These are phyloP conservation scores for Frankliniella intonsa DNA, from an alignment of 2,888 invertebrate genomes.

Conservation along the genomic window DNA sequence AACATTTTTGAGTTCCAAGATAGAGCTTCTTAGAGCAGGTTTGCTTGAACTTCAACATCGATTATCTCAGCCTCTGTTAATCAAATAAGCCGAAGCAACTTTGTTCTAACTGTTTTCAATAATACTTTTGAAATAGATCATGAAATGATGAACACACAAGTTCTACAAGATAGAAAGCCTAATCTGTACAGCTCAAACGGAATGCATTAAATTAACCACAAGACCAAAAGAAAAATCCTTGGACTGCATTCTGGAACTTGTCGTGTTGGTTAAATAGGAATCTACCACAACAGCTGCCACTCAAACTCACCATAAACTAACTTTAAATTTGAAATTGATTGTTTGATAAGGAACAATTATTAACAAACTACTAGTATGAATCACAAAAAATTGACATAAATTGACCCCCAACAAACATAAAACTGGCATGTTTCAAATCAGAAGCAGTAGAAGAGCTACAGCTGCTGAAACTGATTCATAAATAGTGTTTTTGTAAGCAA, in stretches of 20 bases:
- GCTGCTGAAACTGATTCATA: neutral
- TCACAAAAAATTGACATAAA: slow-evolving; percentile 23
- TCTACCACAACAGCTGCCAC: neutral
- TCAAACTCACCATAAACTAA: neutral
- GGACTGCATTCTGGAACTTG: neutral
- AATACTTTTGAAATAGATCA: neutral
- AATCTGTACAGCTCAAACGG: neutral
- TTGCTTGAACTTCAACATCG: neutral
- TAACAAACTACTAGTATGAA: neutral
- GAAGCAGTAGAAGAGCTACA: neutral
- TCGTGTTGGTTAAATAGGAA: neutral
- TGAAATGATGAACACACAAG: neutral
- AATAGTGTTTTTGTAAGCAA: neutral
- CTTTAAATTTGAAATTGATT: neutral
- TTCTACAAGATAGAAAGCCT: slow-evolving; percentile 8
- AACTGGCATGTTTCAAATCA: neutral
- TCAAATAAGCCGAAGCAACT: neutral
- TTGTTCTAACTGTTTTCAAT: neutral
- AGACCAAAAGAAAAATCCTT: neutral
- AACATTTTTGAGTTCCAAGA: neutral
- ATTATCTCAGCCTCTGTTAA: neutral
- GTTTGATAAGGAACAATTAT: neutral
- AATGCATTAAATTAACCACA: neutral
- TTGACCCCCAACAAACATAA: neutral
- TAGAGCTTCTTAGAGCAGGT: too few species aligned